Conservation (phyloP, 1,140 invertebrate species). For the Myzus persicae region DNA sequence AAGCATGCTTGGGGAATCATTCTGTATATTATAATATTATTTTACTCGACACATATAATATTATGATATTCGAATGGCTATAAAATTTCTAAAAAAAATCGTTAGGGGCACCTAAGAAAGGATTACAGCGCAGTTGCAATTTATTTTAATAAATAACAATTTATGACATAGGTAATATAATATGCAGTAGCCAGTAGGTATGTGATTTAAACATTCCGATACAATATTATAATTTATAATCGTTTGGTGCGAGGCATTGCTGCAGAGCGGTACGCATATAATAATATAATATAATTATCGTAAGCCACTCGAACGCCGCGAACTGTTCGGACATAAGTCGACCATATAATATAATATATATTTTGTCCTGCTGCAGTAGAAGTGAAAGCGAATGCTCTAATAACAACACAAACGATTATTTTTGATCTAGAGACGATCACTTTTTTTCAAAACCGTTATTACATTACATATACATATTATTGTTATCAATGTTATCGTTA, state of each 20-base stretch:
- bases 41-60: not conserved
- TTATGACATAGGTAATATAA: not conserved
- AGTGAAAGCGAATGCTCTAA: slow-evolving; percentile 46
- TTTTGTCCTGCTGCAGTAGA: not conserved
- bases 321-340: slow-evolving; percentile 2
- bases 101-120: no score
- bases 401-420: slow-evolving; percentile 19
- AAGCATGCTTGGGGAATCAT: no score
- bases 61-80: no score
- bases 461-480: not conserved
- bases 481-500: not conserved
- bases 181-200: not conserved
- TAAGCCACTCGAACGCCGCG: not conserved
- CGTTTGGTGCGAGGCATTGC: not conserved
- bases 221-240: not conserved
- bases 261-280: not conserved
- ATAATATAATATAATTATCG: not conserved
- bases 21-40: not conserved
- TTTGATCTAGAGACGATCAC: slow-evolving; percentile 25
- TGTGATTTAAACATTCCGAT: not conserved
- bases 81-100: no score
- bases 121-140: no score
- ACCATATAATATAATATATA: not conserved
- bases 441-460: slow-evolving; percentile 30
- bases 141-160: not conserved